Evolutionary conservation across 2,888 invertebrate genomes (phyloP).

Genomic region (Apamea monoglypha): DNA sequence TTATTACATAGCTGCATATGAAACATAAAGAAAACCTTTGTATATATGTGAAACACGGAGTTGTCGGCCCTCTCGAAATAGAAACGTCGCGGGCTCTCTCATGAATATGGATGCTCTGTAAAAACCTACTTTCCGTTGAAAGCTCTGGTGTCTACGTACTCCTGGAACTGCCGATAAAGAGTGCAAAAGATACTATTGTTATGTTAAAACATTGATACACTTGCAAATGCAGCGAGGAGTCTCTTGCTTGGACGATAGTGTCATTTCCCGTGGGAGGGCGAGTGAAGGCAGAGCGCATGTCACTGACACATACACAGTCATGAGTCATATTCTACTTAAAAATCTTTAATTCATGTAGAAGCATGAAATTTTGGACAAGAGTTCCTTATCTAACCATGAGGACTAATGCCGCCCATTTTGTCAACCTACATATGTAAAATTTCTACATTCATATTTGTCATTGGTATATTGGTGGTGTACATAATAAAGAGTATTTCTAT

Average conservation of each 20-base stretch:
- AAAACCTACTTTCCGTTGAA: slow-evolving; percentile 64
- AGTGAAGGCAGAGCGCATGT: background rate
- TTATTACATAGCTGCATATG: slow-evolving; percentile 15
- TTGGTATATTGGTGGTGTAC: background rate
- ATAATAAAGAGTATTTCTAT: no score
- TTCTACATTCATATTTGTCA: background rate
- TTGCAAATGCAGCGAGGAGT: slow-evolving; percentile 49
- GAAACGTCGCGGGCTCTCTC: slow-evolving; percentile 61
- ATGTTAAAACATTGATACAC: slow-evolving; percentile 59
- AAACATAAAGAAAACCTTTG: slow-evolving; percentile 39
- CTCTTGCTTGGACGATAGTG: slow-evolving; percentile 21
- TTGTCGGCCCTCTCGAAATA: slow-evolving; percentile 53
- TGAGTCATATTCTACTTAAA: background rate
- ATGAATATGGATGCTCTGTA: slow-evolving; percentile 67
- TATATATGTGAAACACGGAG: slow-evolving; percentile 49
- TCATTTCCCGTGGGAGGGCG: slow-evolving; percentile 26
- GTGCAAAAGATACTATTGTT: slow-evolving; percentile 62
- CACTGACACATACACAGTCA: background rate
- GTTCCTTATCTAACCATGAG: no score
- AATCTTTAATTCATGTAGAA: background rate
- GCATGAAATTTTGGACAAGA: background rate
- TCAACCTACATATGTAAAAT: background rate
- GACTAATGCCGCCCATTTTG: no score
- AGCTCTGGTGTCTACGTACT: slow-evolving; percentile 52
- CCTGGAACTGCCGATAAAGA: slow-evolving; percentile 47